Evolutionary conservation across 2,113 vertebrate species (phyloP).

Genomic region (Ranitomeya imitator): DNA sequence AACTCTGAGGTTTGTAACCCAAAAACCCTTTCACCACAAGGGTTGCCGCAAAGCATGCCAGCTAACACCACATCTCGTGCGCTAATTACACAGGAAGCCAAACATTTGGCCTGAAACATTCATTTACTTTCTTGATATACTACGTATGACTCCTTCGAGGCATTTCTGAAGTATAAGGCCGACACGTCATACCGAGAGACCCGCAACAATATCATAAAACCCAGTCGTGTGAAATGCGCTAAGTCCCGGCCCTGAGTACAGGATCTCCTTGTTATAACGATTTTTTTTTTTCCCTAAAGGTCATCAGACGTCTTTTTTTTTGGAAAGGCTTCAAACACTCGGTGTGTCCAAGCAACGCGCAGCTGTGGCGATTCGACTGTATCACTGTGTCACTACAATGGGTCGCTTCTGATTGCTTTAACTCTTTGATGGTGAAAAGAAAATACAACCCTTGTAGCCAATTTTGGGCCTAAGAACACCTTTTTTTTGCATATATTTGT

Average conservation of each 20-base stretch:
- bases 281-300: slow-evolving; percentile 24
- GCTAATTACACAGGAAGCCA: slow-evolving; percentile 43
- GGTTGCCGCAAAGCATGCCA: background rate
- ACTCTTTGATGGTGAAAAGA: background rate
- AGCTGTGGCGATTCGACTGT: slow-evolving; percentile 10
- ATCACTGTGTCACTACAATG: background rate
- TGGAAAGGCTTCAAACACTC: slow-evolving; percentile 35
- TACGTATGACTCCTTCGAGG: slow-evolving; percentile 24
- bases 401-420: background rate
- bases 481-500: no score
- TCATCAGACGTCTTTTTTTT: slow-evolving; percentile 29
- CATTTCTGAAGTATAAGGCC: background rate
- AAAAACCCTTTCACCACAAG: background rate
- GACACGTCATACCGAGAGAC: slow-evolving; percentile 17
- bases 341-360: slow-evolving; percentile 23
- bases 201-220: slow-evolving; percentile 24
- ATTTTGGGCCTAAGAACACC: background rate
- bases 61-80: slow-evolving; percentile 36
- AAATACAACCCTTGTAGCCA: background rate
- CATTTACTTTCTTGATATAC: slow-evolving; percentile 33
- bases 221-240: background rate
- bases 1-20: background rate
- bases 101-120: slow-evolving; percentile 25
- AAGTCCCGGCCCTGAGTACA: background rate
- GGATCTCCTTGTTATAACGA: slow-evolving; percentile 2